Evolutionary conservation across 1,140 invertebrate species (phyloP).

Genomic region (Drosophila funebris): DNA sequence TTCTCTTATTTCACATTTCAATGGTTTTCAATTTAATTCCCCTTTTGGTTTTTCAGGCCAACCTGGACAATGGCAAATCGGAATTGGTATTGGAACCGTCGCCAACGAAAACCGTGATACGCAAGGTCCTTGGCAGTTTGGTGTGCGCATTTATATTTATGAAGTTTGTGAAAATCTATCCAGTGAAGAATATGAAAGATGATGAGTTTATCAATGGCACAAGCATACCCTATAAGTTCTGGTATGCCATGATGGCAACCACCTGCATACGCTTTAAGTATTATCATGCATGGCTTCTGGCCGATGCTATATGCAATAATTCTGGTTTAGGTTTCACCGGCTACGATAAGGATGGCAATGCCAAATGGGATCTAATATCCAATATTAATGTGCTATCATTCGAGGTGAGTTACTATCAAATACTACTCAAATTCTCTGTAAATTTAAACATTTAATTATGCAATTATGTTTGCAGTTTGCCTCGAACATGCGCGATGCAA

Average conservation of each 20-base stretch:
- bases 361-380: slow-evolving; percentile 94
- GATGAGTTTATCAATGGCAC: slow-evolving; percentile 88
- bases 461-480: slow-evolving; percentile 86
- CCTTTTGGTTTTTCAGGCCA: slow-evolving; percentile 55
- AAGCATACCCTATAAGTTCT: slow-evolving; percentile 84
- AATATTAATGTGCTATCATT: slow-evolving; percentile 95
- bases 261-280: slow-evolving; percentile 95
- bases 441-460: neutral
- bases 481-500: slow-evolving; percentile 91
- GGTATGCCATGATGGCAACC: slow-evolving; percentile 91
- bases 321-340: slow-evolving; percentile 96
- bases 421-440: too few species aligned
- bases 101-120: slow-evolving; percentile 86
- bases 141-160: slow-evolving; percentile 88
- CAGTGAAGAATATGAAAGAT: slow-evolving; percentile 88
- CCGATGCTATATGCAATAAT: slow-evolving; percentile 97
- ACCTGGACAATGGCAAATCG: slow-evolving; percentile 81
- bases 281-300: slow-evolving; percentile 98
- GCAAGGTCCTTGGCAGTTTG: slow-evolving; percentile 87
- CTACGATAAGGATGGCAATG: slow-evolving; percentile 88
- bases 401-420: slow-evolving; percentile 89
- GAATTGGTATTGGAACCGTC: slow-evolving; percentile 86
- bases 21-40: neutral
- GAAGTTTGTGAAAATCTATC: slow-evolving; percentile 87
- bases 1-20: neutral